Evolutionary conservation across 2,797 vertebrate species (phyloP), one percentile per base, ranked within the genome.

Genomic region (Bufotes viridis): DNA sequence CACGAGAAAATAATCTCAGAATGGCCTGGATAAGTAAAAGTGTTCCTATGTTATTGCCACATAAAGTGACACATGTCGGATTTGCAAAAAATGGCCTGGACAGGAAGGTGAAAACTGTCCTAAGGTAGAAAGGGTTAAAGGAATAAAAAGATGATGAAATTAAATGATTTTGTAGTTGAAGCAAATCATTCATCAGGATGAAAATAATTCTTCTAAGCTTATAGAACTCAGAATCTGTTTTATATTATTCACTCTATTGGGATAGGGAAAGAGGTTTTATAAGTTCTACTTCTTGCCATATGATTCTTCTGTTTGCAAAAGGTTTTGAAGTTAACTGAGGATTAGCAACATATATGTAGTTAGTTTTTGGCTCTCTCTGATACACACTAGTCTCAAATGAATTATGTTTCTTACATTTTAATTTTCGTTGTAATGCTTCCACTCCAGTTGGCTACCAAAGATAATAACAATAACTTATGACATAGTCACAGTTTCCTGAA

Each of bases 291-390:
- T 78, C 70, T 82, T 81, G n/a, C 58, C 87, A 89, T 86, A 85
- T 86, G 84, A 26, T 67, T 24, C 24, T 86, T 57, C 10, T 57
- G 58, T 75, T 61, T 75, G 53, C 15, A 22, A 58, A 22, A 29
- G 11, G 6, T 79, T 88, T 84, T 78, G 69, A 79, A 84, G 82
- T 88, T 88, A 75, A 85, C 51, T 26, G 29, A 81, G 76, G 49
- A 74, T 85, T 85, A 85, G 87, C 72, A 65, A 88, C 49, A 51
- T 88, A 49, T 75, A 53, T 51, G 49, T 76, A 51, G 49, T 76
- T 51, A n/a, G 74, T 51, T 51, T 76, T 58, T 88, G 82, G 69
- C 83, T 79, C 13, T 53, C 42, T 72, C 17, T 13, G 42, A 12
- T 65, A 55, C 13, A 65, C 2, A 55, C 58, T 82, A 26, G 29